Base-by-base conservation (phyloP, 2,113 vertebrate species). In the Dolichotis patagonum region DNA sequence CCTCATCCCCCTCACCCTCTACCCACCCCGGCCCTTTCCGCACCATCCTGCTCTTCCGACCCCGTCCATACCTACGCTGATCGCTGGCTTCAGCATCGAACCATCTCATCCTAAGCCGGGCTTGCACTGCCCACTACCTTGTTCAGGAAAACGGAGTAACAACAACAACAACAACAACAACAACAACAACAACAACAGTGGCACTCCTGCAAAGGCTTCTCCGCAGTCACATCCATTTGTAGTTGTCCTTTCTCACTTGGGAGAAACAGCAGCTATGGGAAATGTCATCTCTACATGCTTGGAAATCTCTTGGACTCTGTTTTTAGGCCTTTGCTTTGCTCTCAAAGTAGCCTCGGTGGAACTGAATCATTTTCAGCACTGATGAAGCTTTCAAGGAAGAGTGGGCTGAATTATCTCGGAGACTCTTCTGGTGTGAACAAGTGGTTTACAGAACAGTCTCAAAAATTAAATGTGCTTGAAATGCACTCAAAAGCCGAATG, bases 401-500 rank as follows among this genome's bases (percentile, higher is more conserved):
- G 83, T 65, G 84, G 89, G 90, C 49, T 85, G 82, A 90, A 94
- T 93, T 83, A 96, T 88, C 78, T 63, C 46, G 92, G 94, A 95
- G 75, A 73, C 49, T 78, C 88, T 96, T 75, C n/a, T 92, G 83
- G 92, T 97, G 85, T 69, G 94, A 96, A 91, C 30, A 60, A 96
- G 88, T 60, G 80, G 91, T 91, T 65, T 91, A 62, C n/a, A 75
- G 85, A 91, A 94, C 5, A 6, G 83, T 96, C 95, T 89, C 88
- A 92, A 96, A 97, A 96, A 90, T 96, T 88, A 96, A 96, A 97
- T 91, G 90, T 28, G 96, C 94, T 96, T 75, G 54, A 96, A 94
- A 94, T 62, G 69, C 20, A 98, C 92, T 94, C 67, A 10, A 93
- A 96, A 77, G 67, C 73, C 78, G 60, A 82, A 69, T 88, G 93